Conservation (phyloP, 1,140 invertebrate species). For the Ectropis grisescens region DNA sequence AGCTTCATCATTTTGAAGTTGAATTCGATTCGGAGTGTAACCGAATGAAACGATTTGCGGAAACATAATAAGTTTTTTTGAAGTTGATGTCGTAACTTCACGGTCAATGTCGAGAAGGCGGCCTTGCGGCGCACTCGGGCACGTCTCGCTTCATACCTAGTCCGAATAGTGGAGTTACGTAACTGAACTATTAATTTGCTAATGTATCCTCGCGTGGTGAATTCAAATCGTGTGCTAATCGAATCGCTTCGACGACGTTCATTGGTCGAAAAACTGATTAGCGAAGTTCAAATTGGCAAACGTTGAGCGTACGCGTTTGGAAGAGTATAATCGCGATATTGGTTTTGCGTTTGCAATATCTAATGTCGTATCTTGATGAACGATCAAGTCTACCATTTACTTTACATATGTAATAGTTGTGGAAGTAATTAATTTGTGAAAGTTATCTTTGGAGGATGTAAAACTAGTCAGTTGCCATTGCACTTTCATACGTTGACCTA, state of each 20-base stretch:
- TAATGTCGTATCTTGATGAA: no score
- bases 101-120: constrained; percentile 60
- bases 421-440: no score
- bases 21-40: constrained; percentile 21
- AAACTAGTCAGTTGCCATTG: background rate
- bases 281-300: constrained; percentile 8
- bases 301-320: no score
- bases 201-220: constrained; percentile 19
- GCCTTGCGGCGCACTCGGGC: constrained; percentile 46
- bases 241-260: constrained; percentile 5
- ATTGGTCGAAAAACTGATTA: constrained; percentile 7
- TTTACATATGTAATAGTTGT: no score
- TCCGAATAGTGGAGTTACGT: constrained; percentile 45
- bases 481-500: constrained; percentile 9
- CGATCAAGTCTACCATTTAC: no score
- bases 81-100: constrained; percentile 46
- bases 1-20: constrained; percentile 20
- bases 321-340: no score
- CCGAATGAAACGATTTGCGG: constrained; percentile 48
- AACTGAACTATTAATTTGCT: constrained; percentile 46
- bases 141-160: constrained; percentile 28
- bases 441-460: no score
- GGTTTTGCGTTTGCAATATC: no score
- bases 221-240: constrained; percentile 15
- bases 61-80: constrained; percentile 54